Percentiles rank a stretch among this genome's conserved stretches.
phyloP scores from a whole-genome alignment of 2,888 invertebrate species.

The Dynastes grantii region DNA sequence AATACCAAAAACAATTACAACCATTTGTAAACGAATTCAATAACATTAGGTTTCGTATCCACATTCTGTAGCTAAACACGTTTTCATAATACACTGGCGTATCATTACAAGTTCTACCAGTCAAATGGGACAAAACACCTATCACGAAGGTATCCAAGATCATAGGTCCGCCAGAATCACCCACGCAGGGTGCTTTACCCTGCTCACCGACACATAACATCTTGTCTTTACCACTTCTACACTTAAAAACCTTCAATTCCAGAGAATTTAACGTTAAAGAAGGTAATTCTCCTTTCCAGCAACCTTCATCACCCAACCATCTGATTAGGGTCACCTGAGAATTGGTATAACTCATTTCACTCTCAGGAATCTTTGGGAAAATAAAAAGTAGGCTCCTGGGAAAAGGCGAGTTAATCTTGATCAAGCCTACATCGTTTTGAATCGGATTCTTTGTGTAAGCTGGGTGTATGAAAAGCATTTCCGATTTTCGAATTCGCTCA shows the following conservation, averaged over 20 bases:
- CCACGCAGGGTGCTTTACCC: background rate
- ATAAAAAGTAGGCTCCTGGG: background rate
- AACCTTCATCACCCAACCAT: background rate
- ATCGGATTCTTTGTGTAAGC: background rate
- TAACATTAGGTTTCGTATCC: background rate
- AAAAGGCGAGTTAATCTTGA: background rate
- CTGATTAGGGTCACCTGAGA: background rate
- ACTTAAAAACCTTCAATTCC: background rate
- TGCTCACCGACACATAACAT: slow-evolving; percentile 21
- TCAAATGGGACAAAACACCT: slow-evolving; percentile 10
- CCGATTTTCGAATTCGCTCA: background rate
- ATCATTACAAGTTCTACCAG: slow-evolving; percentile 17
- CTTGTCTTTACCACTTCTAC: background rate
- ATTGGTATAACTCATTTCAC: background rate
- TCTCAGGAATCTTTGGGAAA: background rate
- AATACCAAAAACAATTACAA: background rate
- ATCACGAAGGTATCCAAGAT: background rate
- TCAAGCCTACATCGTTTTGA: slow-evolving; percentile 2
- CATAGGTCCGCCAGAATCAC: slow-evolving; percentile 21
- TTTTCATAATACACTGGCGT: slow-evolving; percentile 17
- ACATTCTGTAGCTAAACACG: background rate
- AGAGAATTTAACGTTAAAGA: background rate
- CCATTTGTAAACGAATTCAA: background rate
- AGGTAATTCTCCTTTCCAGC: background rate
- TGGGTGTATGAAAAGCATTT: slow-evolving; percentile 11